Evolutionary conservation across 2,113 vertebrate genomes (phyloP), one percentile per base, ranked within the genome.

Genomic region (Aix galericulata): DNA sequence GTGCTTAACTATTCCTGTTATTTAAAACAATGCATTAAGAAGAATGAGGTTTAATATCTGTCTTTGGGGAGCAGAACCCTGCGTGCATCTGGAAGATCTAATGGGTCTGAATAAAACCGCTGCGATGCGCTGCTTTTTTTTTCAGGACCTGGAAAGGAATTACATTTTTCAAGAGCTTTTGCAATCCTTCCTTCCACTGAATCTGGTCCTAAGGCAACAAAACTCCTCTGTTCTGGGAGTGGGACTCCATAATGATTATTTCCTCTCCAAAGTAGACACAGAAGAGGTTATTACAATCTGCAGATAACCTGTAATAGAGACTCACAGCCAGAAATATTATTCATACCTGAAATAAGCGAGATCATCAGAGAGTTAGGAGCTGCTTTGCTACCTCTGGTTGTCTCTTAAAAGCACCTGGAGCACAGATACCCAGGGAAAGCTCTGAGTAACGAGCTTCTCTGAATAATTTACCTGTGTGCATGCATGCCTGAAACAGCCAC

Each of bases 131-230:
- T 59, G 86, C 50, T 69, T 59, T 71, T 46, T 46, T 66, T 66
- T 8, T 56, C 63, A 77, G 59, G 62, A 77, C 13, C 76, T 93
- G 82, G 40, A 32, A 88, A 89, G 69, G 82, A 86, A 83, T 94
- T 71, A 50, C 3, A 26, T 27, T 38, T 85, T 95, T 85, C 38
- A 75, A 85, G 74, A 29, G 58, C 66, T 94, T 94, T 82, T 87
- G 67, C 48, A 89, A 50, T 60, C 31, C 53, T 84, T 31, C 58
- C 62, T 84, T 86, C 66, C 34, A 42, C 38, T 69, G 71, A 82
- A 69, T 34, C 62, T 84, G 66, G 20, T 89, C 89, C 84, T 91
- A 78, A 87, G 78, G 94, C 93, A 93, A 93, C 73, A 94, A 64
- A 87, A 75, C 40, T 91, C 83, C 50, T 64, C 89, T 85, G 74